These are phyloP conservation scores for Pseudolaguvia tuberculata DNA, from an alignment of 2,113 vertebrate species.

Conservation along the genomic window DNA sequence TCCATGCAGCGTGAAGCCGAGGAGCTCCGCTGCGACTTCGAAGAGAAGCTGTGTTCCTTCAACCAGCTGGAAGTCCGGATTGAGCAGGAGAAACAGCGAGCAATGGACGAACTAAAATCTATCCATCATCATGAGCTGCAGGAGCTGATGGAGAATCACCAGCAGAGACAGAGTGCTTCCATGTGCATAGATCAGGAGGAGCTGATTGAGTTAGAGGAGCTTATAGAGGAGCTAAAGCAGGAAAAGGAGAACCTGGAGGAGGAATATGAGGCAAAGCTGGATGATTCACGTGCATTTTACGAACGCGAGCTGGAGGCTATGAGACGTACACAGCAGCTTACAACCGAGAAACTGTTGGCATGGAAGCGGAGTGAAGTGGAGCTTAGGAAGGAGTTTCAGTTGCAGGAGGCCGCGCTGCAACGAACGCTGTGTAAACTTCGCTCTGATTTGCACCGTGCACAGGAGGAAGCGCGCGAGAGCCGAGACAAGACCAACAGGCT, in stretches of 20 bases:
- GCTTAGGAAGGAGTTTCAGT: conserved; percentile 90
- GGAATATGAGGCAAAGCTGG: conserved; percentile 88
- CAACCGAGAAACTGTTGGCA: conserved; percentile 86
- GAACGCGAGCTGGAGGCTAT: conserved; percentile 90
- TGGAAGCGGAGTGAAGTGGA: conserved; percentile 93
- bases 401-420: conserved; percentile 82
- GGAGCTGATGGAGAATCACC: conserved; percentile 83
- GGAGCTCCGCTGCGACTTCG: conserved; percentile 92
- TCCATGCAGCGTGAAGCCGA: conserved; percentile 92
- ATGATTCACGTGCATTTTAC: conserved; percentile 87
- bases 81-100: conserved; percentile 84
- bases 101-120: conserved; percentile 81
- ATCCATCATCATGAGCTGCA: conserved; percentile 83
- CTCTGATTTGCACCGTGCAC: conserved; percentile 78
- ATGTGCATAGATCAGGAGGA: conserved; percentile 84
- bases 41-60: conserved; percentile 86
- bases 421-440: conserved; percentile 76
- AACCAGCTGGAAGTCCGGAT: conserved; percentile 86
- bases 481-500: conserved; percentile 89
- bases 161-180: conserved; percentile 79
- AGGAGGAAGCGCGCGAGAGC: conserved; percentile 86
- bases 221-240: conserved; percentile 79
- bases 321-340: conserved; percentile 90
- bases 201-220: conserved; percentile 77
- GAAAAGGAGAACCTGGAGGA: conserved; percentile 84